phyloP scores from a whole-genome alignment of 37 sponge, comb jelly and placozoan species.

The Lycopodina hypogea region DNA sequence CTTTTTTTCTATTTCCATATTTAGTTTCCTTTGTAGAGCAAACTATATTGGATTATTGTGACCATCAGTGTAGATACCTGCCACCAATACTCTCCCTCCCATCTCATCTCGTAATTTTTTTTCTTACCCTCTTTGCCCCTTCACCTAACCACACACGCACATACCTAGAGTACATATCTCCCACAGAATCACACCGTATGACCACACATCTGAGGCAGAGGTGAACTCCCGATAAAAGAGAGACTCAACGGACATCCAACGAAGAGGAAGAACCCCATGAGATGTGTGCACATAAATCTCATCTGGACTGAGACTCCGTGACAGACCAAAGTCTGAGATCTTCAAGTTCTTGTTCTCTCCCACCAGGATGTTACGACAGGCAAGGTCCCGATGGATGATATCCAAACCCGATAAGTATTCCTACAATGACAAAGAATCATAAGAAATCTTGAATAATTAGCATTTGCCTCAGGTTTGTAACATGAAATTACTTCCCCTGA shows the following conservation, averaged over 20 bases:
- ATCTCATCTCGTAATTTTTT: too few relatives aligned
- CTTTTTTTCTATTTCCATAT: too few relatives aligned
- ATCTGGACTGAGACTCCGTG: slow-evolving; percentile 36
- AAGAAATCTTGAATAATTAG: not conserved
- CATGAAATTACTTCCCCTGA: not conserved
- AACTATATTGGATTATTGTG: too few relatives aligned
- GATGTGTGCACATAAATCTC: slow-evolving; percentile 61
- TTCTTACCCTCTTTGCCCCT: too few relatives aligned
- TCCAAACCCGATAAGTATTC: slow-evolving; percentile 50
- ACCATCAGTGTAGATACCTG: too few relatives aligned
- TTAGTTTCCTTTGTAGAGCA: too few relatives aligned
- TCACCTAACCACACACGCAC: too few relatives aligned
- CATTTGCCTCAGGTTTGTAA: too few relatives aligned
- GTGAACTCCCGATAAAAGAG: slow-evolving; percentile 58
- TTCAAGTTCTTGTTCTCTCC: slow-evolving; percentile 69
- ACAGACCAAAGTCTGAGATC: slow-evolving; percentile 78
- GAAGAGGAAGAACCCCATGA: slow-evolving; percentile 57
- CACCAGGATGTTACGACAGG: slow-evolving; percentile 75
- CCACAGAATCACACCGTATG: slow-evolving; percentile 71
- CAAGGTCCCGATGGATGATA: slow-evolving; percentile 76
- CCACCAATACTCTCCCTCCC: too few relatives aligned
- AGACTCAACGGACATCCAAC: slow-evolving; percentile 81
- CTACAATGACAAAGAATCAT: slow-evolving; percentile 5
- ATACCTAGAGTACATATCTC: slow-evolving; percentile 73
- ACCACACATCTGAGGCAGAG: slow-evolving; percentile 70